Base-by-base conservation (phyloP, 2,113 vertebrate species). In the Mugil cephalus region DNA sequence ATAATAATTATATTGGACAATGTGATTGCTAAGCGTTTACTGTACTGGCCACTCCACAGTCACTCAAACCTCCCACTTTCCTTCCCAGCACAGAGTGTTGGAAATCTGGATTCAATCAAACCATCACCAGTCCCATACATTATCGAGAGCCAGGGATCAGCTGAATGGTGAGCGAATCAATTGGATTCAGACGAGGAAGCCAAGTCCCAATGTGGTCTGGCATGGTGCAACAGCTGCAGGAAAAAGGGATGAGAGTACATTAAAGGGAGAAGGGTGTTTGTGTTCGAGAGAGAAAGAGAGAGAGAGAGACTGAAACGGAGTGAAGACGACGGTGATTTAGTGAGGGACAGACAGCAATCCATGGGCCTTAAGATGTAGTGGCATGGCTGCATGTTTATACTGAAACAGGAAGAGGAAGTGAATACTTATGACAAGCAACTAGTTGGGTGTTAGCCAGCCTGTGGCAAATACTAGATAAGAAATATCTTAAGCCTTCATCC, bases 371-470 rank as follows among this genome's bases (percentile, higher is more conserved):
- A 52, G 60, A 61, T 38, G 36, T 43, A 7, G 34, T 15, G 30
- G 19, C 43, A 45, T n/a, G 50, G 65, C 10, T 62, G 66, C 56
- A 56, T 88, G 77, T 90, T 86, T 87, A 89, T 35, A 59, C 58
- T 68, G 10, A 79, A 82, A 80, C 84, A 59, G 84, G 86, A 88
- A 88, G 69, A 77, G 88, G 83, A 87, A 89, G 78, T 69, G 43
- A 8, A 68, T 24, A 79, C 56, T 79, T 66, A 58, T 17, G 19
- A 55, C 35, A 19, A 34, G n/a, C 36, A 36, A 56, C 6, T 40
- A 7, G 18, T 13, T 56, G 30, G 8, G 35, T 59, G 46, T 21
- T 53, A 42, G 14, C 36, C 51, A 55, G 35, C 63, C 4, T 45
- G 12, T 55, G 7, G 38, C 0, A 38, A 47, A 24, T 7, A 40